Evolutionary conservation across 2,113 vertebrate genomes (phyloP), one percentile per base, ranked within the genome.

Genomic region (Mystacornis crossleyi): DNA sequence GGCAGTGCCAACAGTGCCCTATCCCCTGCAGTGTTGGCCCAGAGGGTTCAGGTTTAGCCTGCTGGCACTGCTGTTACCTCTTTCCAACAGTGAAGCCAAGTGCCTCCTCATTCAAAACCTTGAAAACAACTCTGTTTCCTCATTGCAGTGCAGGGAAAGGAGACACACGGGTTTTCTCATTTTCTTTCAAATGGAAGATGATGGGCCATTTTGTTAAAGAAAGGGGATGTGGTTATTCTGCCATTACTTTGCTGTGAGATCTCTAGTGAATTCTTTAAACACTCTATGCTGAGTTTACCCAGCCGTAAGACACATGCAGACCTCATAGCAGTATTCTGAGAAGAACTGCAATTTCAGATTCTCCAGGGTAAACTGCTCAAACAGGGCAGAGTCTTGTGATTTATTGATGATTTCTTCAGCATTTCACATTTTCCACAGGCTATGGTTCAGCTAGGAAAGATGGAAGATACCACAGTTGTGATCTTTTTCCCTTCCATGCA

Each of bases 1-100:
- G 25, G 31, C 26, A 57, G 25, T 23, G 81, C 47, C 31, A 38
- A 3, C 5, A 2, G 1, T 36, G 25, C 8, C 40, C 40, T 15
- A 4, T 33, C 8, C 29, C 28, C 50, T 2, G 0, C 2, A 7
- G 34, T 0, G 0, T 2, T 47, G 26, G 47, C 26, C 23, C 6
- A 3, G 55, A 31, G 65, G 53, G 9, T 31, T 87, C 13, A 12
- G 23, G 20, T 21, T 48, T 42, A 43, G 38, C n/a, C 61, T 31
- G 64, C 64, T 42, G 62, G 10, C 21, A 1, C 18, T 18, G 45
- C 51, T 25, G 24, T 15, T 42, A 1, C 14, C 21, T 34, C 45
- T 25, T 61, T 40, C 54, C 3, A 50, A 8, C 13, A 33, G 15
- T 12, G 14, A 8, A 2, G 3, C 23, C 8, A 3, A 26, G 34